Evolutionary conservation across 2,888 invertebrate genomes (phyloP).

Genomic region (Drosophila neotestacea): DNA sequence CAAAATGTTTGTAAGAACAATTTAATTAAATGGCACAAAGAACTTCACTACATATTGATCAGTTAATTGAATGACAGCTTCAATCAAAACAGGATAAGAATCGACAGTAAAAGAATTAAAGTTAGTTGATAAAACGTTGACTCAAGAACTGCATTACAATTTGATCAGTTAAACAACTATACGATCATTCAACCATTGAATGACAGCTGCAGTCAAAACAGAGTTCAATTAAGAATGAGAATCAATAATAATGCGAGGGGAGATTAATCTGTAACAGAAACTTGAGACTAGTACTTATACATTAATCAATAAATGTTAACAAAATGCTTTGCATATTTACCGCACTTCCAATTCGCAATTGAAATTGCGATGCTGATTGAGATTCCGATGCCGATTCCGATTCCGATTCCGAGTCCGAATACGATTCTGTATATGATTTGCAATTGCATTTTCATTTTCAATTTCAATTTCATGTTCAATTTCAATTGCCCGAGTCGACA

Average conservation of each 20-base stretch:
- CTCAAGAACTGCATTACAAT: not conserved
- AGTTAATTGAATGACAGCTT: too few species aligned
- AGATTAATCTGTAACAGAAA: conserved; percentile 13
- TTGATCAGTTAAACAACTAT: not conserved
- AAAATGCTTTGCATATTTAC: conserved; percentile 58
- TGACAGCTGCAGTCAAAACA: conserved; percentile 71
- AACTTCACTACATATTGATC: not conserved
- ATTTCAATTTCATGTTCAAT: conserved; percentile 42
- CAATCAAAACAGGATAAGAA: not conserved
- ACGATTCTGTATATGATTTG: conserved; percentile 30
- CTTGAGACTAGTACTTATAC: not conserved
- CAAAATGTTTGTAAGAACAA: too few species aligned
- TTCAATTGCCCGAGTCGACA: conserved; percentile 58
- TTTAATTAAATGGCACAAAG: too few species aligned
- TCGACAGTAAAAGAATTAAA: not conserved
- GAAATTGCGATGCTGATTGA: conserved; percentile 29
- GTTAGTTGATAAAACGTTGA: not conserved
- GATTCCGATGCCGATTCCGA: conserved; percentile 27
- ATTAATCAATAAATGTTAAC: conserved; percentile 32
- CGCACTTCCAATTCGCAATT: conserved; percentile 37
- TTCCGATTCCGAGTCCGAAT: conserved; percentile 18
- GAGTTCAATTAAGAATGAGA: conserved; percentile 14
- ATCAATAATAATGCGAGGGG: conserved; percentile 21
- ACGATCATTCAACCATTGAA: conserved; percentile 15
- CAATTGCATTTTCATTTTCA: conserved; percentile 32